A percentile compares a stretch with the other conserved stretches of the same genome.
Evolutionary conservation across 1,140 invertebrate genomes (phyloP).

Genomic region (Penaeus indicus): DNA sequence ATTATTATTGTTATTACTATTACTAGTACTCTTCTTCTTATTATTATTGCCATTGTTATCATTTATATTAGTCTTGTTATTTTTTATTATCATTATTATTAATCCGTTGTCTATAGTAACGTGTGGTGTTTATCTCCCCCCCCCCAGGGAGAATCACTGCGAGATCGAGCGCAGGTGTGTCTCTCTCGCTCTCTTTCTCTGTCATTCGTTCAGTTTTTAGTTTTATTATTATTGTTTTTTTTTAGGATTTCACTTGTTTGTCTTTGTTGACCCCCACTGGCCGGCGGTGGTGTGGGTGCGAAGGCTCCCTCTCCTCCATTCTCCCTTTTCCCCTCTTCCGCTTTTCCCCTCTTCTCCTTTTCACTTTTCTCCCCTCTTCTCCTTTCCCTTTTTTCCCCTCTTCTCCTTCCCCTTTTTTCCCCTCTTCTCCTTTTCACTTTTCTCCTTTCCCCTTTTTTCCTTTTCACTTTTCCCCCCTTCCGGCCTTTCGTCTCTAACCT

Average conservation of each 20-base stretch:
- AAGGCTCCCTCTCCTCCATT: too few relatives aligned
- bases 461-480: too few relatives aligned
- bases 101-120: background rate
- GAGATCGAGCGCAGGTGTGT: conserved; percentile 95
- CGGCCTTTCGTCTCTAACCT: too few relatives aligned
- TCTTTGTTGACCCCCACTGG: background rate
- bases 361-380: too few relatives aligned
- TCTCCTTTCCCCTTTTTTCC: too few relatives aligned
- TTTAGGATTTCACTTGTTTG: background rate
- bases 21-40: too few relatives aligned
- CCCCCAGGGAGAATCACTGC: conserved; percentile 94
- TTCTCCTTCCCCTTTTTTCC: background rate
- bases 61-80: too few relatives aligned
- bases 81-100: background rate
- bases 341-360: too few relatives aligned
- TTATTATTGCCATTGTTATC: background rate
- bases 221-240: background rate
- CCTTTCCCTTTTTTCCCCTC: too few relatives aligned
- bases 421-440: too few relatives aligned
- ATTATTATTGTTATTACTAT: too few relatives aligned
- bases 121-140: conserved; percentile 33
- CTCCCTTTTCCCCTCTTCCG: too few relatives aligned
- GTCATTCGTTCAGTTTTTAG: background rate
- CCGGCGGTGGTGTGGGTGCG: background rate
- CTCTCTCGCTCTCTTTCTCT: conserved; percentile 26